Conservation (phyloP, 2,113 vertebrate species). For the Dasyornis broadbenti region DNA sequence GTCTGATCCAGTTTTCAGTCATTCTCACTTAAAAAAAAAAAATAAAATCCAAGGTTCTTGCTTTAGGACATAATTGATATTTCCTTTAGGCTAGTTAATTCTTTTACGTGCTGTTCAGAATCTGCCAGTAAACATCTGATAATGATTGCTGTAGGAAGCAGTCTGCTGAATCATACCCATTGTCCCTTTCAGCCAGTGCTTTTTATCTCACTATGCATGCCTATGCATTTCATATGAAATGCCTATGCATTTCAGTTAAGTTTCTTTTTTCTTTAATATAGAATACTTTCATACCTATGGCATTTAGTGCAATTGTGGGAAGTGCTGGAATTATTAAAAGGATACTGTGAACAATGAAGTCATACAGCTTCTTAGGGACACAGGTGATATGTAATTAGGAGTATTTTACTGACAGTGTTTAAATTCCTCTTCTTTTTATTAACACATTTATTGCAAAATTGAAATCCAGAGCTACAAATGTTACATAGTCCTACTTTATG, state of each 20-base stretch:
- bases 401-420: neutral
- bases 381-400: neutral
- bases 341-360: neutral
- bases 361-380: neutral
- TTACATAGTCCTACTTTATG: neutral
- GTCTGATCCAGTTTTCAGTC: neutral
- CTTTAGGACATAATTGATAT: neutral
- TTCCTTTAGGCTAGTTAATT: constrained; percentile 3
- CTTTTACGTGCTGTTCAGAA: neutral
- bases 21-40: neutral
- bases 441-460: neutral
- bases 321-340: neutral
- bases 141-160: neutral
- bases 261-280: neutral
- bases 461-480: neutral
- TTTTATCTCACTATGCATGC: neutral
- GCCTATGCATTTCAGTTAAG: neutral
- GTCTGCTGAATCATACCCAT: neutral
- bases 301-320: neutral
- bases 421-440: neutral
- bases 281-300: neutral
- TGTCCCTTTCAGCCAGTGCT: neutral
- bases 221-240: neutral
- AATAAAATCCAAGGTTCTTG: neutral
- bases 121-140: neutral